Percentiles rank a stretch among this genome's conserved stretches.
Conservation (phyloP, 64 coral and sea anemone genomes). For the Exaiptasia diaphana region DNA sequence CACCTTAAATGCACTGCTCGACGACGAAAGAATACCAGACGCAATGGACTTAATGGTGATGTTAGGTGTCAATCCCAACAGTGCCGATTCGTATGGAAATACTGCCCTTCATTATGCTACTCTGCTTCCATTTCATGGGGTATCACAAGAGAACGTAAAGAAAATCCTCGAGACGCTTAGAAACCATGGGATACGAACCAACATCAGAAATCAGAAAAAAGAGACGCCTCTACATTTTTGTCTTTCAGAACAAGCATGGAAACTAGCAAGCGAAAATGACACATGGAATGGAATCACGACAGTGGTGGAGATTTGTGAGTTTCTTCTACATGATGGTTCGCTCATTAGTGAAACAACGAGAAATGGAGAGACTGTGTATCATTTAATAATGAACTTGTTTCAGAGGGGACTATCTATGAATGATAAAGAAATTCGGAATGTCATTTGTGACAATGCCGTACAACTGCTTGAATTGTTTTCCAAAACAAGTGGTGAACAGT, state of each 20-base stretch:
- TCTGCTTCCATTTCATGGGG: not conserved
- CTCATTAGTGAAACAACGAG: not conserved
- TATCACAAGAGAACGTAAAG: not conserved
- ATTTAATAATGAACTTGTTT: not conserved
- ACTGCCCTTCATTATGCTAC: not conserved
- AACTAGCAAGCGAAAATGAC: not conserved
- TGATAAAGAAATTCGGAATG: not conserved
- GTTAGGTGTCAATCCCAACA: not conserved
- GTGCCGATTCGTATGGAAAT: not conserved
- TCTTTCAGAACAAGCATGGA: not conserved
- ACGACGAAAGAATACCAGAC: no score
- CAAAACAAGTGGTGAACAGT: no score
- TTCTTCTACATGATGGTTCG: not conserved
- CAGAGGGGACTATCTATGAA: not conserved
- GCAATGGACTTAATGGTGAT: not conserved
- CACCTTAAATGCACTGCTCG: no score
- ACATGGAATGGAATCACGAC: not conserved
- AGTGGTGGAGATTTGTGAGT: not conserved
- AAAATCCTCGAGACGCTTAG: not conserved
- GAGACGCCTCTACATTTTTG: not conserved
- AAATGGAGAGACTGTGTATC: not conserved
- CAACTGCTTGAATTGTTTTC: not conserved
- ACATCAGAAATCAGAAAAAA: not conserved
- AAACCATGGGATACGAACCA: not conserved
- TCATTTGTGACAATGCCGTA: not conserved